A percentile compares a stretch with the other conserved stretches of the same genome.
phyloP scores from a whole-genome alignment of 2,797 vertebrate genomes.

The Sebastes oblongus region DNA sequence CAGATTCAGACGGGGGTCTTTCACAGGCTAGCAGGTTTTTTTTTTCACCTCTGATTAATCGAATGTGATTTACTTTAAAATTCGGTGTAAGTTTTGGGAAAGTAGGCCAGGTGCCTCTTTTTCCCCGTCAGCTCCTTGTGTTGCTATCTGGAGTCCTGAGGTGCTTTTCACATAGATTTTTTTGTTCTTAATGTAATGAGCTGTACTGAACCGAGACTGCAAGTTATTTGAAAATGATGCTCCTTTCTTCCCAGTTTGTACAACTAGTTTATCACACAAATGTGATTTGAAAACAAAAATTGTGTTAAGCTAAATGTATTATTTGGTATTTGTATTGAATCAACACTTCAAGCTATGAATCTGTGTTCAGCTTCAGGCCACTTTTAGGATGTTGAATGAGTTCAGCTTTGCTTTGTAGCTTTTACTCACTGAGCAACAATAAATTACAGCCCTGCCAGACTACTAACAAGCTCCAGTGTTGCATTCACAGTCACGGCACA shows the following conservation, averaged over 20 bases:
- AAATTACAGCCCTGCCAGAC: conserved; percentile 19
- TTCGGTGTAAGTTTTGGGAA: conserved; percentile 23
- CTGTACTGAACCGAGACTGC: conserved; percentile 6
- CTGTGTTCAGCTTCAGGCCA: not conserved
- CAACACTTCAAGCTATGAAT: not conserved
- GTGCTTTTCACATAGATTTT: conserved; percentile 9
- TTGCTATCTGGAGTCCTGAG: conserved; percentile 19
- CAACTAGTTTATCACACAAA: conserved; percentile 15
- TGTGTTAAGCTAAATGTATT: not conserved
- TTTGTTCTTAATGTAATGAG: conserved; percentile 25
- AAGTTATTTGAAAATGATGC: conserved; percentile 25
- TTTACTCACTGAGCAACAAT: conserved; percentile 25
- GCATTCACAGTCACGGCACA: not conserved
- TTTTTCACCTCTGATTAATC: conserved; percentile 34
- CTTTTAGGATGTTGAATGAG: not conserved
- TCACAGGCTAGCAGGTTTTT: not conserved
- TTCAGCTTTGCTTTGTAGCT: not conserved
- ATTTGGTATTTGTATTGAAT: conserved; percentile 9
- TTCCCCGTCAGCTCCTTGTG: not conserved
- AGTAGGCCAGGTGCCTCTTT: conserved; percentile 38
- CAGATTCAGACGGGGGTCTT: not conserved
- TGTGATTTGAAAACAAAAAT: not conserved
- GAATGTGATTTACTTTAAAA: conserved; percentile 38
- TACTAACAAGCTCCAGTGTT: conserved; percentile 19
- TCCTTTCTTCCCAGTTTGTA: not conserved